Percentiles rank a stretch among this genome's conserved stretches.
These are phyloP conservation scores for Lithobates sylvaticus DNA, from an alignment of 2,797 vertebrate genomes.

Conservation along the genomic window DNA sequence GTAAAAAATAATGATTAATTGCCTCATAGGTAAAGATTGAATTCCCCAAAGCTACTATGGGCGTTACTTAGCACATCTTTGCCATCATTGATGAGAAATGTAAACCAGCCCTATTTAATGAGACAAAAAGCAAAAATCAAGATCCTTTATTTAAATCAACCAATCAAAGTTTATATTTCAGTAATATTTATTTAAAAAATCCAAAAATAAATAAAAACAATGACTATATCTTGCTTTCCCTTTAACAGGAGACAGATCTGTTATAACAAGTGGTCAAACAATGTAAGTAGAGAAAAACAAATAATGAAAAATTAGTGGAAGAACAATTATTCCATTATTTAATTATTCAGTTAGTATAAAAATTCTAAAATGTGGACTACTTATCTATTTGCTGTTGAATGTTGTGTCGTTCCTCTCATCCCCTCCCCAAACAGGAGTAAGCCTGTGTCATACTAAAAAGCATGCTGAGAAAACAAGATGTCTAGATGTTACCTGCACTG, in stretches of 20 bases:
- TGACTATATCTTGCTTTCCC: too few relatives aligned
- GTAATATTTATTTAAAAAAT: neutral
- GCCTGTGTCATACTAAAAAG: too few relatives aligned
- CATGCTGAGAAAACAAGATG: too few relatives aligned
- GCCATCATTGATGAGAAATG: too few relatives aligned
- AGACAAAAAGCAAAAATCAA: neutral
- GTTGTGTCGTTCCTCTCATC: too few relatives aligned
- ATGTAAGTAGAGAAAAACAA: neutral
- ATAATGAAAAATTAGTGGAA: neutral
- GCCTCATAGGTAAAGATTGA: neutral
- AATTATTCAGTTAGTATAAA: neutral
- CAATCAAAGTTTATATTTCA: neutral
- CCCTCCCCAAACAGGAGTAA: too few relatives aligned
- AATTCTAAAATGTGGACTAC: neutral
- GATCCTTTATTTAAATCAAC: neutral
- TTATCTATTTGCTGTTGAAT: too few relatives aligned
- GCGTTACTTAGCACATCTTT: neutral
- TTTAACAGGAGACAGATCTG: too few relatives aligned
- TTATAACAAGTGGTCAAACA: too few relatives aligned
- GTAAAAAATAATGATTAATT: slow-evolving; percentile 14
- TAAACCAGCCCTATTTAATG: neutral
- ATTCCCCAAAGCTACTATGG: neutral
- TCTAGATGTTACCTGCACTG: too few relatives aligned
- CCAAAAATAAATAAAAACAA: too few relatives aligned
- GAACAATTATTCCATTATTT: neutral